Conservation (phyloP, 2,113 vertebrate species). For the Benitochromis conjunctus region DNA sequence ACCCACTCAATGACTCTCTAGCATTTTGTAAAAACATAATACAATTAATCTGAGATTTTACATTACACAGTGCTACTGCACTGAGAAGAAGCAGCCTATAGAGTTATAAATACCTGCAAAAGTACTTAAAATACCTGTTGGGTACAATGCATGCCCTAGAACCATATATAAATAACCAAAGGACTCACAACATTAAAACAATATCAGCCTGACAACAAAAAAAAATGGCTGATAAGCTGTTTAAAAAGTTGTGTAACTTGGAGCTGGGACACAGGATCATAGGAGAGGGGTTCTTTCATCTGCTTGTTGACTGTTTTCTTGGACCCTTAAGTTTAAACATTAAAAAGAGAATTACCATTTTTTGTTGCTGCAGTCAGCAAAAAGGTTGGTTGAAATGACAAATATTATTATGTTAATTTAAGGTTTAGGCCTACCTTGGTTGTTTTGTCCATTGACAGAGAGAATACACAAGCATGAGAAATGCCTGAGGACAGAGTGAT, state of each 20-base stretch:
- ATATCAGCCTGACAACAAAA: neutral
- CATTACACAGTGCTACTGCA: neutral
- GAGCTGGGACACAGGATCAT: neutral
- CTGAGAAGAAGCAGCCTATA: neutral
- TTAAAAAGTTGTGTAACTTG: neutral
- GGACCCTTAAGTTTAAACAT: neutral
- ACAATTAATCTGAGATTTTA: neutral
- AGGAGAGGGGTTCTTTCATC: constrained; percentile 46
- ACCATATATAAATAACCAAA: neutral
- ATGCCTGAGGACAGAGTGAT: constrained; percentile 53
- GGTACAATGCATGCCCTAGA: neutral
- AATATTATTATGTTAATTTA: neutral
- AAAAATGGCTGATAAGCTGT: neutral
- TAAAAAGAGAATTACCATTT: neutral
- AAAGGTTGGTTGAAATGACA: neutral
- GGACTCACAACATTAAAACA: neutral
- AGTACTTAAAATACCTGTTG: neutral
- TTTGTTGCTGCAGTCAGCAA: neutral
- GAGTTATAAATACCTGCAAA: neutral
- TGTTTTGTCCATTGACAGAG: constrained; percentile 6
- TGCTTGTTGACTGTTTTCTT: neutral
- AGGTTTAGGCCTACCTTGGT: constrained; percentile 47
- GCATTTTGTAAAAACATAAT: neutral
- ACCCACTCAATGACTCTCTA: neutral
- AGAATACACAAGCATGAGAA: constrained; percentile 52